Percentiles rank a stretch among this genome's conserved stretches.
phyloP scores from a whole-genome alignment of 2,797 vertebrate species.

The Rhincodon typus region DNA sequence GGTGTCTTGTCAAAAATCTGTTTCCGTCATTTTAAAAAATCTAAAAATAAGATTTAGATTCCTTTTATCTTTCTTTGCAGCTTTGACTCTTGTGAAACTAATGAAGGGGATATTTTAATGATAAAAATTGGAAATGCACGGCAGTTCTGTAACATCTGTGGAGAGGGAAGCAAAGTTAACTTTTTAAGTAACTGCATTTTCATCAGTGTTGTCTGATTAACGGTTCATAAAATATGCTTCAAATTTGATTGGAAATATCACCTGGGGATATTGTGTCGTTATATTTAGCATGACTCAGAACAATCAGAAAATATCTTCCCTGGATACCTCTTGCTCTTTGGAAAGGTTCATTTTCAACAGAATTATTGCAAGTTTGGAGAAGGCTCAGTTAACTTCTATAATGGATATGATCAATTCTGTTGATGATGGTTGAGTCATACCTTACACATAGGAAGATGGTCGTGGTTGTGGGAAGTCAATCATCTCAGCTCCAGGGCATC shows the following conservation, averaged over 20 bases:
- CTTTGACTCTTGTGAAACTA: not conserved
- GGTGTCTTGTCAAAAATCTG: not conserved
- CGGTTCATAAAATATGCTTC: not conserved
- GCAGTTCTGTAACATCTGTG: too few species aligned
- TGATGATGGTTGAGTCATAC: not conserved
- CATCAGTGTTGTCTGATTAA: not conserved
- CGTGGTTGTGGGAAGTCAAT: too few species aligned
- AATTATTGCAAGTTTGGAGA: not conserved
- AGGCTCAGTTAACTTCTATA: not conserved
- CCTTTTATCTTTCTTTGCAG: not conserved
- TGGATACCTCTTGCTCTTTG: not conserved
- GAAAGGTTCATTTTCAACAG: not conserved
- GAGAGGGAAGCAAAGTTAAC: too few species aligned
- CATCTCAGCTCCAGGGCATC: too few species aligned
- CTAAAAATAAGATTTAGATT: not conserved
- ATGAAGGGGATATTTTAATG: not conserved
- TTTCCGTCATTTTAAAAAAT: not conserved
- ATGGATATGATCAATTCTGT: not conserved
- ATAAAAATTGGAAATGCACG: too few species aligned
- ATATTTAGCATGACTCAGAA: not conserved
- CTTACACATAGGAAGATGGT: too few species aligned
- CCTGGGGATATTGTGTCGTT: not conserved
- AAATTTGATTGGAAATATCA: not conserved
- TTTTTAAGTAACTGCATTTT: too few species aligned
- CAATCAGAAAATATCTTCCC: not conserved